Conservation (phyloP, 2,113 vertebrate species). For the Artemisiospiza belli region DNA sequence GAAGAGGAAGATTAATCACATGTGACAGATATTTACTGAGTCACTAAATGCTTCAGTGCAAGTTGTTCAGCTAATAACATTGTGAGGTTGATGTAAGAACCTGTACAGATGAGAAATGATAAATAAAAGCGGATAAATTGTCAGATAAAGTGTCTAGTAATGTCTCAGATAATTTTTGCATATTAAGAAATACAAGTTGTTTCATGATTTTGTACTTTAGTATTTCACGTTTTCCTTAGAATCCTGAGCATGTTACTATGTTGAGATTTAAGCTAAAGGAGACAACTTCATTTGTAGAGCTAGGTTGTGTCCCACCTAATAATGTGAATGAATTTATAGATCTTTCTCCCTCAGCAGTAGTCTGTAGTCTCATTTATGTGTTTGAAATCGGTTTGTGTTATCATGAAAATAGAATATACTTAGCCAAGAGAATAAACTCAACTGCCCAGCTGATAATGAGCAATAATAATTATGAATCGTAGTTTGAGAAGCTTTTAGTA, state of each 20-base stretch:
- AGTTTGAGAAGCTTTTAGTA: neutral
- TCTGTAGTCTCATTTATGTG: neutral
- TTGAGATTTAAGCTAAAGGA: neutral
- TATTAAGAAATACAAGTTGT: neutral
- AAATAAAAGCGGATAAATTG: neutral
- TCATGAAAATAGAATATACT: neutral
- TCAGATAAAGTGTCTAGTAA: neutral
- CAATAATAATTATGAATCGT: neutral
- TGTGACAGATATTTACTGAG: neutral
- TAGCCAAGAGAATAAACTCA: neutral
- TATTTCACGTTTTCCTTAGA: neutral
- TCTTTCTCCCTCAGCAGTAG: neutral
- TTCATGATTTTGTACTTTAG: neutral
- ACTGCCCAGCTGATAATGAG: neutral
- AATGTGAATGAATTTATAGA: neutral
- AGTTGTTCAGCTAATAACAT: neutral
- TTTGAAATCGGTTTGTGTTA: neutral
- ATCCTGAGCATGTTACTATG: neutral
- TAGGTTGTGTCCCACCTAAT: neutral
- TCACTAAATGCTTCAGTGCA: neutral
- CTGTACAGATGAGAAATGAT: neutral
- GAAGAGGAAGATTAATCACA: neutral
- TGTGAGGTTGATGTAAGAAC: neutral
- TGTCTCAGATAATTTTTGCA: neutral
- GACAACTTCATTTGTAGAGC: neutral